Evolutionary conservation across 2,113 vertebrate species (phyloP).

Genomic region (Melanerpes formicivorus): DNA sequence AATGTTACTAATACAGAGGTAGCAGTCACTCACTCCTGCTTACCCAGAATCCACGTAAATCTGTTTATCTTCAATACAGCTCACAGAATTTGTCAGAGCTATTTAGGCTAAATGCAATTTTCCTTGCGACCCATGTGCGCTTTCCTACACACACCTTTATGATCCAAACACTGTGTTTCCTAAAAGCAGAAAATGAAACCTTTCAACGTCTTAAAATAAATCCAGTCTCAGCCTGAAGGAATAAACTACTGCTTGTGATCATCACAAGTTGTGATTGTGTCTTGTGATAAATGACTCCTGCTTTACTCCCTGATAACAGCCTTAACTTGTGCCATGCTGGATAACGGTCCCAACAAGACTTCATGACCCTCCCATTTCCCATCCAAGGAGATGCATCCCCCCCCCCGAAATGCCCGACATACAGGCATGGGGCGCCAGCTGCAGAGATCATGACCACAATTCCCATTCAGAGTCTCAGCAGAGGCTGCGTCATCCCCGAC

Average conservation of each 20-base stretch:
- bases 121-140: accelerated
- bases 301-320: not conserved
- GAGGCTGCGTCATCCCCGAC: conserved; percentile 63
- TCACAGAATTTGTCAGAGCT: not conserved
- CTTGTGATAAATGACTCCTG: not conserved
- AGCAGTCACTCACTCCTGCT: not conserved
- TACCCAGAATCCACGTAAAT: not conserved
- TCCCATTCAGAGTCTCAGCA: conserved; percentile 31
- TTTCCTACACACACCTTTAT: not conserved
- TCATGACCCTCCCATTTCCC: not conserved
- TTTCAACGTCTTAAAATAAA: not conserved
- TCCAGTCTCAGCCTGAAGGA: not conserved
- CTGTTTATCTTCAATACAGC: not conserved
- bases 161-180: not conserved
- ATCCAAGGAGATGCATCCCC: not conserved
- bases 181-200: not conserved
- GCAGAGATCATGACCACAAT: conserved; percentile 1
- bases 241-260: not conserved
- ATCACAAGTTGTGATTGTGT: too few species aligned
- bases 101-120: not conserved
- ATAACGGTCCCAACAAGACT: not conserved
- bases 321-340: accelerated
- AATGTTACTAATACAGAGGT: not conserved
- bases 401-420: not conserved
- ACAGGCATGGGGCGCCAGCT: not conserved